Conservation (phyloP, 1,140 invertebrate genomes). For the Drosophila lacteicornis region DNA sequence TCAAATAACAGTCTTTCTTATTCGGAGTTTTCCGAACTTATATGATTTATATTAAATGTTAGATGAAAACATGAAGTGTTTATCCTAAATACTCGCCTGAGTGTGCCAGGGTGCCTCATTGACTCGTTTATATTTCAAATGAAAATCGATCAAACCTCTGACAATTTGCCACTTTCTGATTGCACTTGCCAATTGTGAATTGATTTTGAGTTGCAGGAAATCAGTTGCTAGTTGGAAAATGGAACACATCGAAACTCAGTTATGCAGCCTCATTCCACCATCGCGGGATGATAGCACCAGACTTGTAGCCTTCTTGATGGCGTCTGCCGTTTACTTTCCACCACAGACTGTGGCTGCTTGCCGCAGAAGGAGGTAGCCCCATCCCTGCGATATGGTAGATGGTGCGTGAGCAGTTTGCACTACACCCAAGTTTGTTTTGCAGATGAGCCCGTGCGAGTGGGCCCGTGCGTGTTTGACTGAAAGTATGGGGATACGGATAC, state of each 20-base stretch:
- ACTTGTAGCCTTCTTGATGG: conserved; percentile 49
- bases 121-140: conserved; percentile 19
- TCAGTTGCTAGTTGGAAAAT: conserved; percentile 9
- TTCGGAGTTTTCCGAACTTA: too few relatives aligned
- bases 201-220: conserved; percentile 24
- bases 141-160: conserved; percentile 10
- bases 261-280: conserved; percentile 11
- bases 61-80: not conserved
- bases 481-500: conserved; percentile 2
- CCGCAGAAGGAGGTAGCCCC: conserved; percentile 35
- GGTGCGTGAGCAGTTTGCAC: conserved; percentile 58
- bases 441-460: conserved; percentile 47
- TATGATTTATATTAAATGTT: too few relatives aligned
- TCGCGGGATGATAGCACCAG: not conserved
- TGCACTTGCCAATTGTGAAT: conserved; percentile 46
- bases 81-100: not conserved
- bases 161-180: conserved; percentile 38
- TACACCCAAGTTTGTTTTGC: conserved; percentile 60
- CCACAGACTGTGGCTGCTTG: conserved; percentile 50
- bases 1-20: too few relatives aligned
- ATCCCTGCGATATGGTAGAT: conserved; percentile 36
- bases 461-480: conserved; percentile 27
- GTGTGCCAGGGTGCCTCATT: not conserved
- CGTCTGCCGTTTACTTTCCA: conserved; percentile 46
- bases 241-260: conserved; percentile 16